Percentiles rank a stretch among this genome's conserved stretches.
Conservation (phyloP, 2,888 invertebrate species). For the Nymphalis urticae region DNA sequence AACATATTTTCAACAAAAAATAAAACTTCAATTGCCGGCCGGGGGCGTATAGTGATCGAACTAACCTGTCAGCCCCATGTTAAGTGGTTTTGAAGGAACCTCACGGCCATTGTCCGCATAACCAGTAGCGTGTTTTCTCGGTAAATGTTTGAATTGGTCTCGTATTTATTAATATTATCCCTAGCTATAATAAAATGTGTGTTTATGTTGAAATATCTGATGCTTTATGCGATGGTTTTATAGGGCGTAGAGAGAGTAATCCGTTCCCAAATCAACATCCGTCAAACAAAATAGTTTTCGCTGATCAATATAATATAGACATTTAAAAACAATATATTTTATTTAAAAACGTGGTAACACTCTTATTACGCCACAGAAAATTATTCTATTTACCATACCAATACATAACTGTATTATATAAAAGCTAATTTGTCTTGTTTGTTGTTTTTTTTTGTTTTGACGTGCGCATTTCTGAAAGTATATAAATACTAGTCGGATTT, state of each 20-base stretch:
- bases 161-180: slow-evolving; percentile 70
- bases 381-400: too few relatives aligned
- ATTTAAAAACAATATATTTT: too few relatives aligned
- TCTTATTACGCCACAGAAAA: too few relatives aligned
- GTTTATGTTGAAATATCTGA: slow-evolving; percentile 61
- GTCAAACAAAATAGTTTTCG: neutral
- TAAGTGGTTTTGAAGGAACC: slow-evolving; percentile 78
- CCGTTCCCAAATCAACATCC: slow-evolving; percentile 43
- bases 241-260: slow-evolving; percentile 50
- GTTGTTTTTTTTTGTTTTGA: too few relatives aligned
- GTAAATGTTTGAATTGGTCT: slow-evolving; percentile 74
- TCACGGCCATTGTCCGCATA: slow-evolving; percentile 69
- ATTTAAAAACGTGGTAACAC: too few relatives aligned
- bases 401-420: too few relatives aligned
- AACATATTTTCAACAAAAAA: slow-evolving; percentile 69
- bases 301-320: neutral
- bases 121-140: slow-evolving; percentile 79
- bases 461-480: too few relatives aligned
- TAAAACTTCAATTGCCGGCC: slow-evolving; percentile 69
- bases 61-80: slow-evolving; percentile 82
- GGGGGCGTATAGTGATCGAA: slow-evolving; percentile 77
- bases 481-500: too few relatives aligned
- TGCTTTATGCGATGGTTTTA: slow-evolving; percentile 57
- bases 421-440: too few relatives aligned
- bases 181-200: slow-evolving; percentile 57